Base-by-base conservation (phyloP, 2,113 vertebrate species). In the Sorex fumeus region DNA sequence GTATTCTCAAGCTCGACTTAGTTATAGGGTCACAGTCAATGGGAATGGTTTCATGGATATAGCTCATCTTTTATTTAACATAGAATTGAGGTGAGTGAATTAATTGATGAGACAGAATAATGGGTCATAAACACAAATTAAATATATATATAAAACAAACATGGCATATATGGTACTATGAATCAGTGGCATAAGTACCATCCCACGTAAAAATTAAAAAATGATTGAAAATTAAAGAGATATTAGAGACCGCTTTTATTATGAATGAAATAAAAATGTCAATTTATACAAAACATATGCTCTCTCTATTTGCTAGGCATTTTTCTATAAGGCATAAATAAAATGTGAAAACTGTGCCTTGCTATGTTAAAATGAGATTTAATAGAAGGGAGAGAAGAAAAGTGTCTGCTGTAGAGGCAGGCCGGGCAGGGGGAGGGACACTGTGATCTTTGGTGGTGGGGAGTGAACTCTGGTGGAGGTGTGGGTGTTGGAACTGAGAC, bases 1-100 rank as follows among this genome's bases (percentile, higher is more conserved):
- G 47, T 50, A 50, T 40, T 53, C 34, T 16, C 28, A 23, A 23
- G 76, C 16, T 78, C 64, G 64, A 7, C 18, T 23, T 60, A 19
- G 57, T 19, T 60, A 60, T 19, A 60, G 57, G 57, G 18, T 3
- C 3, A 47, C 36, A 64, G 47, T 23, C 11, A 1, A 9, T 19
- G 23, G 9, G 21, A 62, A 40, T 21, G 18, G 2, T 6, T 0
- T 0, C 4, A 9, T 28, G 47, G 25, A 57, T 23, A 9, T 47
- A 34, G 45, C 0, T n/a, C 3, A 34, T 45, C 30, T n/a, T 19
- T 62, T 7, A 32, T 13, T 15, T 43, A 11, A 3, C 32, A 27
- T 40, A 66, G 16, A 74, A 32, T 7, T 67, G 84, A 57, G 30
- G 53, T 28, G 32, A 8, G 53, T 4, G 19, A 21, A 50, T 50